Conservation (phyloP, 2,888 invertebrate species). For the Parapristionchus giblindavisi region DNA sequence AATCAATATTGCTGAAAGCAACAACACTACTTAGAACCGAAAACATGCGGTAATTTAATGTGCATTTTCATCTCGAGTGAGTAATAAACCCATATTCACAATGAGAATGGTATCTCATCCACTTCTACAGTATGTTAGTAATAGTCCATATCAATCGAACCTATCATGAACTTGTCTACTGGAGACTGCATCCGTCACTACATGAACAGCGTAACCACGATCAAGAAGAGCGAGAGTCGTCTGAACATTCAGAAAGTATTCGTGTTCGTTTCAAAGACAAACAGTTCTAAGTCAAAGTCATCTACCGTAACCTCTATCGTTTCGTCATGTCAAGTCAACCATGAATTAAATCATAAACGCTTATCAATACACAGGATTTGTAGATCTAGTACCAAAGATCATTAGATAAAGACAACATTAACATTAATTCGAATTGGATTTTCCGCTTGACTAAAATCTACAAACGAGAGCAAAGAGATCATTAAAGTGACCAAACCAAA, state of each 20-base stretch:
- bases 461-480: too few relatives aligned
- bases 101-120: not conserved
- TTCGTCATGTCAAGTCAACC: too few relatives aligned
- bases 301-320: too few relatives aligned
- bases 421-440: too few relatives aligned
- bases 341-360: too few relatives aligned
- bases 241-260: slow-evolving; percentile 67
- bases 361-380: too few relatives aligned
- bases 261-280: not conserved
- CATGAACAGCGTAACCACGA: slow-evolving; percentile 74
- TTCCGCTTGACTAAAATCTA: too few relatives aligned
- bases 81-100: not conserved
- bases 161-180: slow-evolving; percentile 73
- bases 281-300: too few relatives aligned
- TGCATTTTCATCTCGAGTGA: not conserved
- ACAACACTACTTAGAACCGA: not conserved
- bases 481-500: too few relatives aligned
- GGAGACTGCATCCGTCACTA: slow-evolving; percentile 75
- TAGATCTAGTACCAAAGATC: too few relatives aligned
- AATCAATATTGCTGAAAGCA: not conserved
- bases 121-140: not conserved
- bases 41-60: not conserved
- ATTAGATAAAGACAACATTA: too few relatives aligned
- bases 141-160: slow-evolving; percentile 52
- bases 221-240: slow-evolving; percentile 74